These are phyloP conservation scores for Mormyrus lacerda DNA, from an alignment of 2,113 vertebrate species.

Conservation along the genomic window DNA sequence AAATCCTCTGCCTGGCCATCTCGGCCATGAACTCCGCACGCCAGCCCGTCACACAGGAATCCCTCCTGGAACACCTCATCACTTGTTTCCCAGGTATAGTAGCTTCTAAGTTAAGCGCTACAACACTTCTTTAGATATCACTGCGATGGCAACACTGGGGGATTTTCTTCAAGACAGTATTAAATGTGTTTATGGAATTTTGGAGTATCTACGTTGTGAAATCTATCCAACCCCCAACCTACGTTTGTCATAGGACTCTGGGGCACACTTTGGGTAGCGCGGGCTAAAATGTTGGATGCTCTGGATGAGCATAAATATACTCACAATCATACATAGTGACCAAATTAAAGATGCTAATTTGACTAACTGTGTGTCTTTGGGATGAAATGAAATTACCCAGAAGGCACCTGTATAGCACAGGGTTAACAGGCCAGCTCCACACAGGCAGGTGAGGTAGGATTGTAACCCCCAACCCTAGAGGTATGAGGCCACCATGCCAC, in stretches of 20 bases:
- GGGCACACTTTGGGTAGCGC: not conserved
- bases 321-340: not conserved
- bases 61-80: conserved; percentile 90
- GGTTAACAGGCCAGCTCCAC: not conserved
- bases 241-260: not conserved
- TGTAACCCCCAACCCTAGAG: not conserved
- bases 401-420: not conserved
- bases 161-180: not conserved
- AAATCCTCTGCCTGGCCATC: conserved; percentile 97
- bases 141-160: not conserved
- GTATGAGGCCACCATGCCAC: not conserved
- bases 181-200: not conserved
- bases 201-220: not conserved
- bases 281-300: not conserved
- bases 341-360: not conserved
- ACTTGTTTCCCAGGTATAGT: conserved; percentile 93
- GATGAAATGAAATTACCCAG: not conserved
- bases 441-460: not conserved
- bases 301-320: not conserved
- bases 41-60: conserved; percentile 72
- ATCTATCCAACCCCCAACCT: not conserved
- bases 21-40: conserved; percentile 95
- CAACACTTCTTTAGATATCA: not conserved
- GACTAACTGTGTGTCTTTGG: not conserved
- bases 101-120: not conserved